Percentiles rank a stretch among this genome's conserved stretches.
These are phyloP conservation scores for Furnarius figulus DNA, from an alignment of 2,113 vertebrate genomes.

Conservation along the genomic window DNA sequence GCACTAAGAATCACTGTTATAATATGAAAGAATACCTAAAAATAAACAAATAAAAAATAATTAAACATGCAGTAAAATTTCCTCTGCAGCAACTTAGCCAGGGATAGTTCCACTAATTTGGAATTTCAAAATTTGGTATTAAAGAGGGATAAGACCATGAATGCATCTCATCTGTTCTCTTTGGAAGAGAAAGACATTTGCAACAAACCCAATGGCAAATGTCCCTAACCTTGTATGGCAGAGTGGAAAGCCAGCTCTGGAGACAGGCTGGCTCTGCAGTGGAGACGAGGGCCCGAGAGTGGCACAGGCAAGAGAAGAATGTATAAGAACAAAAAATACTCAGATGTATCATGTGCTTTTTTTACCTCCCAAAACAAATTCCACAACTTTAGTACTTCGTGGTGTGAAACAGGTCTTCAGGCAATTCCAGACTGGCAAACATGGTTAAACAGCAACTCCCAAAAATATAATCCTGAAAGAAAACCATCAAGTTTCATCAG, in stretches of 20 bases:
- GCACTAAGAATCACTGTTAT: neutral
- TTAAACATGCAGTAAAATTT: neutral
- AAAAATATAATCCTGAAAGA: conserved; percentile 58
- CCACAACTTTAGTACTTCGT: conserved; percentile 35
- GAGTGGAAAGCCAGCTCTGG: neutral
- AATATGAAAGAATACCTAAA: neutral
- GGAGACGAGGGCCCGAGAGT: neutral
- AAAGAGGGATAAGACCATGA: neutral
- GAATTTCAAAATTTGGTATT: neutral
- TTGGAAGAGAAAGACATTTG: neutral
- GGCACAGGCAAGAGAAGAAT: neutral
- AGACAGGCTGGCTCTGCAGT: neutral
- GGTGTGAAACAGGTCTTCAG: conserved; percentile 48
- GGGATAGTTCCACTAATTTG: neutral
- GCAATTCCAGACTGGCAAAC: conserved; percentile 57
- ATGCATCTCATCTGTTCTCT: neutral
- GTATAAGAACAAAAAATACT: neutral
- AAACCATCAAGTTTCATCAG: neutral
- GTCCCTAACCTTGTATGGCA: rapidly evolving
- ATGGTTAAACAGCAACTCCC: conserved; percentile 58
- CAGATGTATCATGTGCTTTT: neutral
- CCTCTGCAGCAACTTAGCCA: neutral
- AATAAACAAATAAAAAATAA: neutral
- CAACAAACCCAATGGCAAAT: neutral
- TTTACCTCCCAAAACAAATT: conserved; percentile 61